A percentile compares a stretch with the other conserved stretches of the same genome.
Evolutionary conservation across 30 jellyfish, hydroid and myxozoan species (phyloP).

Genomic region (Mastigias papua): DNA sequence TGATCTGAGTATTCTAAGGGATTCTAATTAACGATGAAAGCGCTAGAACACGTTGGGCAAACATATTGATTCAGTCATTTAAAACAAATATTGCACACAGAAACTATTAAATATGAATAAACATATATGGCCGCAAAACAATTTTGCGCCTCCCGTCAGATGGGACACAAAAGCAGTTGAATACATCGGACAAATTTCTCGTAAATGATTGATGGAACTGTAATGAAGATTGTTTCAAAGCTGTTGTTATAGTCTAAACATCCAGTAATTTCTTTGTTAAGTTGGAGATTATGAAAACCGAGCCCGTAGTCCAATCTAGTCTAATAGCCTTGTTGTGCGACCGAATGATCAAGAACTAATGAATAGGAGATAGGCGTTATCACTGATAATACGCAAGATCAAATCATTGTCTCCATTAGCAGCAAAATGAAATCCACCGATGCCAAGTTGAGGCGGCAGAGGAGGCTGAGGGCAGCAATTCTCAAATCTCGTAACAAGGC

Average conservation of each 20-base stretch:
- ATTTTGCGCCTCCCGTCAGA: neutral
- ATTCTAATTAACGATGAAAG: too few relatives aligned
- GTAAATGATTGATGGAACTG: neutral
- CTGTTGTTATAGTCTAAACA: constrained; percentile 6
- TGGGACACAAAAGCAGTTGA: neutral
- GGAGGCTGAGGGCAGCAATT: too few relatives aligned
- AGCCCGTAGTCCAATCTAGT: neutral
- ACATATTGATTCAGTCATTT: neutral
- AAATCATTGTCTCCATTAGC: neutral
- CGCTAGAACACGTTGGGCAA: too few relatives aligned
- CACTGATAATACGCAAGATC: neutral
- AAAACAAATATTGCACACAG: neutral
- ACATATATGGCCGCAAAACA: neutral
- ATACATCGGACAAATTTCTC: neutral
- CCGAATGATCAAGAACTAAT: neutral
- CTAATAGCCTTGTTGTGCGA: neutral
- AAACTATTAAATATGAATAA: neutral
- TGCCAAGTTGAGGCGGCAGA: neutral
- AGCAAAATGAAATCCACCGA: neutral
- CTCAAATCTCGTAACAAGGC: too few relatives aligned
- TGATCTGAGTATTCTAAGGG: too few relatives aligned
- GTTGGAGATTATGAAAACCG: neutral
- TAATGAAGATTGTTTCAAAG: neutral
- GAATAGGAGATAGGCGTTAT: neutral
- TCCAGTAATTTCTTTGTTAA: constrained; percentile 1